phyloP scores from a whole-genome alignment of 1,140 invertebrate genomes.

The Onthophagus taurus region DNA sequence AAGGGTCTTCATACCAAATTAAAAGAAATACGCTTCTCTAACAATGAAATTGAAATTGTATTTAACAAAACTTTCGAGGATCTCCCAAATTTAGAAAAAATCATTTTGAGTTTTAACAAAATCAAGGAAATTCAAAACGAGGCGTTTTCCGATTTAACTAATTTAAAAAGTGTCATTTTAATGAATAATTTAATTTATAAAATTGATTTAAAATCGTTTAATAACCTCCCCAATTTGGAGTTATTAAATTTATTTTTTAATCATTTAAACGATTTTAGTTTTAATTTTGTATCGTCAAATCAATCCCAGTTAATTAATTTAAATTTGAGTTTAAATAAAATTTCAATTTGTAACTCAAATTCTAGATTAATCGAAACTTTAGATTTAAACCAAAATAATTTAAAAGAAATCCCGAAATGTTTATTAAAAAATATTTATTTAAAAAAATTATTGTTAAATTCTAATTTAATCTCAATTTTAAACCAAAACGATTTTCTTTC shows the following conservation, averaged over 20 bases:
- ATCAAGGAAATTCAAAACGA: constrained; percentile 47
- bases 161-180: constrained; percentile 58
- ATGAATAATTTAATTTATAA: constrained; percentile 54
- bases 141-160: constrained; percentile 56
- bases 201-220: constrained; percentile 54
- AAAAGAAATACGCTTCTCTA: constrained; percentile 64
- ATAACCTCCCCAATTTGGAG: constrained; percentile 55
- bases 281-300: constrained; percentile 56
- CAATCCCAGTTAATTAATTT: constrained; percentile 51
- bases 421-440: constrained; percentile 53
- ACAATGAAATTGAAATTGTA: constrained; percentile 57
- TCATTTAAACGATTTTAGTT: constrained; percentile 52
- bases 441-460: constrained; percentile 57
- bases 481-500: constrained; percentile 62
- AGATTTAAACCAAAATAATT: constrained; percentile 59
- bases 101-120: constrained; percentile 62
- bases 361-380: constrained; percentile 52
- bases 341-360: constrained; percentile 49
- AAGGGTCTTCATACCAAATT: constrained; percentile 59
- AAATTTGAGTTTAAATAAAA: constrained; percentile 61
- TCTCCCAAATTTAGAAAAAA: constrained; percentile 54
- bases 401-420: constrained; percentile 54
- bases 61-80: constrained; percentile 53
- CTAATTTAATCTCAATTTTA: constrained; percentile 62
- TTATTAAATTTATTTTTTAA: constrained; percentile 65